Base-by-base conservation (phyloP, 2,797 vertebrate genomes). In the Cyprinella venusta region DNA sequence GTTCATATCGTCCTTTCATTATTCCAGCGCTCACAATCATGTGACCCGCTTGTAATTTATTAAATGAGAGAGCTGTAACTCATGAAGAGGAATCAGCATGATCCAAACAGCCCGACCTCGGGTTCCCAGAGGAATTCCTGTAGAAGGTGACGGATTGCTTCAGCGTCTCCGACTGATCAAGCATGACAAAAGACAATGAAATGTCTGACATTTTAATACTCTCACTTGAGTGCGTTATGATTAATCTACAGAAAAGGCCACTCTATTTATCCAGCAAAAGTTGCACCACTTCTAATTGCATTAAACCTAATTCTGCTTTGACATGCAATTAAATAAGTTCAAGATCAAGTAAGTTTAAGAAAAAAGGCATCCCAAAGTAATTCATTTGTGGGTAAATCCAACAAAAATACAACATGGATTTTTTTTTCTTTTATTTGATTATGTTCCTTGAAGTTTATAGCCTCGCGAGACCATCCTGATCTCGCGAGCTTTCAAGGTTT, bases 161-260 rank as follows among this genome's bases (percentile, higher is more conserved):
- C 38, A 45, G 67, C 67, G 13, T 80, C 65, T 70, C 50, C 21
- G 56, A 83, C 48, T 36, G 30, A 67, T 86, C 67, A 50, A 67
- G 72, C 71, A 18, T 72, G 65, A 65, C 9, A 16, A 48, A 65
- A 72, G 10, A 67, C 63, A 72, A 42, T 19, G 56, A 84, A 18
- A 12, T 12, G 42, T 79, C 70, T 40, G 68, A 30, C 42, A 71
- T 50, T 71, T 42, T 45, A 61, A 71, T 9, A 16, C 15, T 69
- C 68, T 12, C 54, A 7, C 18, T 19, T 50, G 18, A 26, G 8
- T 59, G 9, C 42, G 40, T 79, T 80, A 40, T 69, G 15, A 40
- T 12, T 52, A 50, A 24, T 65, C 76, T 52, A 36, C 13, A 9
- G n/a, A 33, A 59, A 61, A 45, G n/a, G 24, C 6, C 18, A 2